phyloP scores from a whole-genome alignment of 2,888 invertebrate species.

The Galeruca laticollis region DNA sequence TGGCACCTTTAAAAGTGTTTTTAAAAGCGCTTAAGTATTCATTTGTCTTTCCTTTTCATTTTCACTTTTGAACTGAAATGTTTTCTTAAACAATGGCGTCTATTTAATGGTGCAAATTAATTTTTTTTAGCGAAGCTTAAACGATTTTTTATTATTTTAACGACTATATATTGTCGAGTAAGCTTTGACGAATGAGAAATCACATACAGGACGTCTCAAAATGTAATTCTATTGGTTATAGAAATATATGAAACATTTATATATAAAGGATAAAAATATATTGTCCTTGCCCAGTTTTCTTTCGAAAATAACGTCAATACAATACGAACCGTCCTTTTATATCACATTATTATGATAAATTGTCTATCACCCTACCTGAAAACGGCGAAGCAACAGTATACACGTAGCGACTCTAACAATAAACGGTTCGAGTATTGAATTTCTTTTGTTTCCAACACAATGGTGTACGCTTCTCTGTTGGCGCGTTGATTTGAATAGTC shows the following conservation, averaged over 20 bases:
- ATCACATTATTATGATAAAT: not conserved
- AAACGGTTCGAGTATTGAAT: slow-evolving; percentile 36
- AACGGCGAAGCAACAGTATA: not conserved
- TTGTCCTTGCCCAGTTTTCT: too few species aligned
- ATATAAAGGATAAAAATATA: too few species aligned
- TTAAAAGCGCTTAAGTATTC: slow-evolving; percentile 27
- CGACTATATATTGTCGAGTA: not conserved
- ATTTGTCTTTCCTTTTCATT: slow-evolving; percentile 35
- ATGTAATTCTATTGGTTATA: too few species aligned
- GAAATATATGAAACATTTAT: too few species aligned
- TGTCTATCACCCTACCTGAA: not conserved
- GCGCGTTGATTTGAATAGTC: slow-evolving; percentile 35
- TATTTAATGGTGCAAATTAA: slow-evolving; percentile 38
- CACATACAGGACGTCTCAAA: too few species aligned
- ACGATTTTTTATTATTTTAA: not conserved
- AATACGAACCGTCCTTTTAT: not conserved
- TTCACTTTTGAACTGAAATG: slow-evolving; percentile 28
- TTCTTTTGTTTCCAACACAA: slow-evolving; percentile 53
- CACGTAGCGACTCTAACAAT: slow-evolving; percentile 43
- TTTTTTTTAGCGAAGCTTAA: slow-evolving; percentile 16
- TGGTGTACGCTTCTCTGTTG: slow-evolving; percentile 32
- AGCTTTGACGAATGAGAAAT: too few species aligned
- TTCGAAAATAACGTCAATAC: too few species aligned
- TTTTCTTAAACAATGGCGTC: slow-evolving; percentile 36
- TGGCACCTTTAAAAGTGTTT: slow-evolving; percentile 24